These are phyloP conservation scores for Pyrrhura leucotis DNA, from an alignment of 2,797 vertebrate species.

Conservation along the genomic window DNA sequence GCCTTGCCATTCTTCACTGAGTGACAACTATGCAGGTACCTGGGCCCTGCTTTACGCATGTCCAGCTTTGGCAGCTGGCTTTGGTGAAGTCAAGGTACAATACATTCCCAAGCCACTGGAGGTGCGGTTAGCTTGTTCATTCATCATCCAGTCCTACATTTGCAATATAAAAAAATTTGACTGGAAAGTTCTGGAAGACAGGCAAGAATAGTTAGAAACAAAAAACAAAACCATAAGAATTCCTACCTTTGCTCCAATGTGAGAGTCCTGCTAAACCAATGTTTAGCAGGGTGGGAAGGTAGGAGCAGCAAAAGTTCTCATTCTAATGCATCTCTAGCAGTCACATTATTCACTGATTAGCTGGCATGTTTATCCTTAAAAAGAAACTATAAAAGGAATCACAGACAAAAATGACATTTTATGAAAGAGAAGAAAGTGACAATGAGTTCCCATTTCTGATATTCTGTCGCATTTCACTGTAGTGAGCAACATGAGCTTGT, in stretches of 20 bases:
- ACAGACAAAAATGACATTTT: not conserved
- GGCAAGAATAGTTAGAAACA: not conserved
- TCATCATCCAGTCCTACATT: not conserved
- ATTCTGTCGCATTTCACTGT: not conserved
- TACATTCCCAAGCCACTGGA: not conserved
- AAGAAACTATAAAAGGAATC: not conserved
- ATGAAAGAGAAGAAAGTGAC: not conserved
- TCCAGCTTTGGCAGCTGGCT: not conserved
- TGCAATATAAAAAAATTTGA: not conserved
- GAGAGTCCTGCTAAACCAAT: not conserved
- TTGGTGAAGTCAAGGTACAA: not conserved
- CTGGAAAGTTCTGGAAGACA: not conserved
- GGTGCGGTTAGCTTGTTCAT: not conserved
- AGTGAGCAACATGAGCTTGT: not conserved
- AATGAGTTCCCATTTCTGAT: not conserved
- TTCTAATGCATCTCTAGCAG: not conserved
- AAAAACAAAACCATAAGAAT: not conserved
- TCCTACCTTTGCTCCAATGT: not conserved
- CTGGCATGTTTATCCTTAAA: not conserved
- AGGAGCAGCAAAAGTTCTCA: not conserved
- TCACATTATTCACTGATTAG: not conserved
- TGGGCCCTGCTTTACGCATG: not conserved
- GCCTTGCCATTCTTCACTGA: not conserved
- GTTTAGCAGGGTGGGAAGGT: not conserved
- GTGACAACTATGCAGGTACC: not conserved